Evolutionary conservation across 2,797 vertebrate genomes (phyloP).

Genomic region (Dendrocincla fuliginosa): DNA sequence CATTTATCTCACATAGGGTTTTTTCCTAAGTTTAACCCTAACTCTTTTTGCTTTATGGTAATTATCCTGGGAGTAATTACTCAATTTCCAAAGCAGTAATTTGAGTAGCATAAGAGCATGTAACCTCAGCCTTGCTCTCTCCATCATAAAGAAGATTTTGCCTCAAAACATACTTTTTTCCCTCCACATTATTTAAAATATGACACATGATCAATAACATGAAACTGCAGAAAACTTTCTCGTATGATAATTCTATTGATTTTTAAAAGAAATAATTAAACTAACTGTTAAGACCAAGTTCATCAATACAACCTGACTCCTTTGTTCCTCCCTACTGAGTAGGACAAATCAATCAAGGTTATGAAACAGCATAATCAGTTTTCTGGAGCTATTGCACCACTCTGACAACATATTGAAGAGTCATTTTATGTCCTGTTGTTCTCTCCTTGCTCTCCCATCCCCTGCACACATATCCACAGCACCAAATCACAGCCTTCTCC

Average conservation of each 20-base stretch:
- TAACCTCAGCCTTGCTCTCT: conserved; percentile 2
- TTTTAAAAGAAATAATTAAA: conserved; percentile 50
- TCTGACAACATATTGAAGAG: background rate
- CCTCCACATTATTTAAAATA: background rate
- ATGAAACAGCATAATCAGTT: background rate
- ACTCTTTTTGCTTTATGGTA: background rate
- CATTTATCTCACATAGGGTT: background rate
- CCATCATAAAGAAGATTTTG: background rate
- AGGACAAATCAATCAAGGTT: background rate
- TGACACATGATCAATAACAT: conserved; percentile 28
- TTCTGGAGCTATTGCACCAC: background rate
- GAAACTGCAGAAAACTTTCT: conserved; percentile 27
- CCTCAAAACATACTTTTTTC: background rate
- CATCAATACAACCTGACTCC: background rate
- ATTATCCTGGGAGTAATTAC: background rate
- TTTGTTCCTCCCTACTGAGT: background rate
- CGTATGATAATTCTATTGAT: conserved; percentile 41
- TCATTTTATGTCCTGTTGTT: background rate
- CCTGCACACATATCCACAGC: background rate
- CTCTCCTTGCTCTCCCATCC: background rate
- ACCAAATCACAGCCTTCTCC: background rate
- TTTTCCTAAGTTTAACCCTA: background rate
- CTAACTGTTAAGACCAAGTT: conserved; percentile 7
- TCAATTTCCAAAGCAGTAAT: background rate
- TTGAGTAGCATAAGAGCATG: background rate